Conservation (phyloP, 2,113 vertebrate species). For the Prinia subflava region DNA sequence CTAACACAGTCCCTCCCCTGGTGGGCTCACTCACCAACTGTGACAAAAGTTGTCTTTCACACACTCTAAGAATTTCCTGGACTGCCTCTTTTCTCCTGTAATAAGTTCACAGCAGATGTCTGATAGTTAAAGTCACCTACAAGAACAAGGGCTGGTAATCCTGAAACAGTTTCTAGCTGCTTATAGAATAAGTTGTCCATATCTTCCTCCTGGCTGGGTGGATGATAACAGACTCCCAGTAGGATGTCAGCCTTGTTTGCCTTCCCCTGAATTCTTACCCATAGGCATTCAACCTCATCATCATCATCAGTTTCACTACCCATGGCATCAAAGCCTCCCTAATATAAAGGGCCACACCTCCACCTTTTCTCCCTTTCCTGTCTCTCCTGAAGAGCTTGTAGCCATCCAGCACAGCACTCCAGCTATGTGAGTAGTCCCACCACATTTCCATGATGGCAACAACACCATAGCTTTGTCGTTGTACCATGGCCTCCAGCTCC, state of each 20-base stretch:
- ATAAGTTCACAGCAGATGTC: not conserved
- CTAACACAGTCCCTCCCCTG: not conserved
- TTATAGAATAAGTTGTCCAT: not conserved
- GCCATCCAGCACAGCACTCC: not conserved
- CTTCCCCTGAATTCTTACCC: not conserved
- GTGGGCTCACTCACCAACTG: not conserved
- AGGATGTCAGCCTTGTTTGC: not conserved
- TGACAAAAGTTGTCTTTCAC: not conserved
- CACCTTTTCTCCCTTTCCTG: not conserved
- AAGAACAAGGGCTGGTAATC: not conserved
- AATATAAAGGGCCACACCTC: not conserved
- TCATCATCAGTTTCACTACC: not conserved
- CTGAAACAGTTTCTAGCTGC: not conserved
- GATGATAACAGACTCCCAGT: not conserved
- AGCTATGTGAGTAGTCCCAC: not conserved
- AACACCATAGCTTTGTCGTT: not conserved
- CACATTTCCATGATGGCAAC: not conserved
- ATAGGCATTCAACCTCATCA: not conserved
- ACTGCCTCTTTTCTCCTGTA: not conserved
- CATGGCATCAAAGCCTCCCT: not conserved
- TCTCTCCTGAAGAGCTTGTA: not conserved
- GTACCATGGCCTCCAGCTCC: not conserved
- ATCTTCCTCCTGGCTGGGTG: not conserved
- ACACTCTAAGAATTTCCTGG: not conserved
- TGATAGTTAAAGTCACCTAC: not conserved